phyloP scores from a whole-genome alignment of 2,113 vertebrate species.

The Nematolebias whitei region DNA sequence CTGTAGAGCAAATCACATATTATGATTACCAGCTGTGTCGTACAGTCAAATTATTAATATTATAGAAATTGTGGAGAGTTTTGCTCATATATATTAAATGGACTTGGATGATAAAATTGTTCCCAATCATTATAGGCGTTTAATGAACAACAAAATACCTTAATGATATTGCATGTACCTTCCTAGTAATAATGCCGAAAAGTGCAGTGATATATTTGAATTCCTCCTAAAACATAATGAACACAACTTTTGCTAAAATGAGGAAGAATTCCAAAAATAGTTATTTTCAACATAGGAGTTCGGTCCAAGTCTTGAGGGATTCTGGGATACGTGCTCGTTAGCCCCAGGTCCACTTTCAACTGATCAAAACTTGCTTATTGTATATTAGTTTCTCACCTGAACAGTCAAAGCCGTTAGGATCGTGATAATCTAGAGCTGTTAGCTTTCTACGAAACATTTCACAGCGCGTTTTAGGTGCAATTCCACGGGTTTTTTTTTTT shows the following conservation, averaged over 20 bases:
- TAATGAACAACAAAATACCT: background rate
- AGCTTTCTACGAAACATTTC: constrained; percentile 93
- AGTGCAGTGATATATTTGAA: accelerated
- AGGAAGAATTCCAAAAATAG: background rate
- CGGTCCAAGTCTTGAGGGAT: background rate
- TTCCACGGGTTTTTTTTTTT: too few species aligned
- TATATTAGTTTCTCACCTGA: constrained; percentile 78
- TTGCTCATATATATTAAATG: too few species aligned
- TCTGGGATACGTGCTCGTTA: constrained; percentile 20
- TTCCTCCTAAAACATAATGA: background rate
- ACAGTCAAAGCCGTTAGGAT: constrained; percentile 87
- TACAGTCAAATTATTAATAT: too few species aligned
- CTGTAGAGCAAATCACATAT: background rate
- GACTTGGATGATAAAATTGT: too few species aligned
- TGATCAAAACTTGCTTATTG: background rate
- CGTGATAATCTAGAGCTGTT: constrained; percentile 92
- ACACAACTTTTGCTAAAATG: background rate
- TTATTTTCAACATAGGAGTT: constrained; percentile 7
- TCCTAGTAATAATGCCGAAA: background rate
- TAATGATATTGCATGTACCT: background rate
- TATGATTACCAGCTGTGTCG: too few species aligned
- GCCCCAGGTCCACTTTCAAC: constrained; percentile 15
- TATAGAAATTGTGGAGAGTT: too few species aligned
- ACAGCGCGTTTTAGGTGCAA: background rate
- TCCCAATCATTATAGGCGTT: too few species aligned